Conservation (phyloP, 92 coral and sea anemone genomes). For the Paramuricea clavata region DNA sequence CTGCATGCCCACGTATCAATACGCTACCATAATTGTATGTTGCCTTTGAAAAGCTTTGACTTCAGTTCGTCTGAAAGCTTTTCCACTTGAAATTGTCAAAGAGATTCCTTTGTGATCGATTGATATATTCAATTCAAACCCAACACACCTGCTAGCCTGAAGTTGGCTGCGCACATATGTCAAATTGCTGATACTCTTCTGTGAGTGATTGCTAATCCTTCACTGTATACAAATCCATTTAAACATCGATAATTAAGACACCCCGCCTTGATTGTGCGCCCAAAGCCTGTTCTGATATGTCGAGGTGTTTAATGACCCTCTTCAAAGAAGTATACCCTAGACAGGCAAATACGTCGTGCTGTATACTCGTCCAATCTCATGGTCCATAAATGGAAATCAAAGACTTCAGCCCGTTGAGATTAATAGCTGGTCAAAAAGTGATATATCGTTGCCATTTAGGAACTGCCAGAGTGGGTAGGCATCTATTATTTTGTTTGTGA, state of each 20-base stretch:
- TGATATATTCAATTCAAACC: neutral
- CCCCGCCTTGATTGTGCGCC: constrained; percentile 32
- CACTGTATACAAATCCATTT: constrained; percentile 3
- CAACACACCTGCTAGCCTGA: constrained; percentile 19
- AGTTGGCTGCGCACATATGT: neutral
- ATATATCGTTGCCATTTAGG: neutral
- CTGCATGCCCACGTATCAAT: constrained; percentile 17
- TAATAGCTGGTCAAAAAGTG: neutral
- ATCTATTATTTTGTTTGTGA: constrained; percentile 11
- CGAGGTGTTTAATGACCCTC: constrained; percentile 33
- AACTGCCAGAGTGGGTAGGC: neutral
- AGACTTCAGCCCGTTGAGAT: neutral
- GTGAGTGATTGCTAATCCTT: neutral
- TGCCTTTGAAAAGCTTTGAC: constrained; percentile 30
- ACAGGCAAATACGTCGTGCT: neutral
- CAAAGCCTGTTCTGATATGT: neutral
- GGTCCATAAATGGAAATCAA: neutral
- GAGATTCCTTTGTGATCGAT: constrained; percentile 34
- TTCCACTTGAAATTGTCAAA: constrained; percentile 46
- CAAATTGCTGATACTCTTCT: neutral
- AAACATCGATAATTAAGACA: constrained; percentile 17
- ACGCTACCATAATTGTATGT: constrained; percentile 27
- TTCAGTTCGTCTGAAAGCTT: neutral
- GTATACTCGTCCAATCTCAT: neutral
- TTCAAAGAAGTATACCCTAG: constrained; percentile 15